phyloP scores from a whole-genome alignment of 1,140 invertebrate species.

The Theocolax elegans region DNA sequence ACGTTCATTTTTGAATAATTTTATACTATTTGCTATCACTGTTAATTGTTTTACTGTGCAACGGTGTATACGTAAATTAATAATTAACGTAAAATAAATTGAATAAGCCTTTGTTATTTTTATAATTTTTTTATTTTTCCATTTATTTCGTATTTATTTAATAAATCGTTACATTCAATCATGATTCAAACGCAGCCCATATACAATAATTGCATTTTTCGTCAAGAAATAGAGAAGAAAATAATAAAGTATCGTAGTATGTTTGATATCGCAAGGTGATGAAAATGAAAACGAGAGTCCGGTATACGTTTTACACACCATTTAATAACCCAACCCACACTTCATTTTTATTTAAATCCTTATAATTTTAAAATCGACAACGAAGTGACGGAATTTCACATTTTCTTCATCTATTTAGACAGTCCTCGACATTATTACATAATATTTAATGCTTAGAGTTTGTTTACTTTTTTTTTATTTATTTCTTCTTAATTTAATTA shows the following conservation, averaged over 20 bases:
- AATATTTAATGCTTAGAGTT: slow-evolving; percentile 16
- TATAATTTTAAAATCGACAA: neutral
- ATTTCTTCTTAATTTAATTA: slow-evolving; percentile 11
- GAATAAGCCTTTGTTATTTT: slow-evolving; percentile 28
- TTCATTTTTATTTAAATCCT: neutral
- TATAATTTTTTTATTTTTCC: slow-evolving; percentile 52
- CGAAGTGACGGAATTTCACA: slow-evolving; percentile 19
- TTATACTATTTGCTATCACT: too few species aligned
- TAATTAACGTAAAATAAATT: too few species aligned
- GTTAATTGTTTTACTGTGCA: too few species aligned
- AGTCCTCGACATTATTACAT: slow-evolving; percentile 3
- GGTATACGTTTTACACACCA: neutral
- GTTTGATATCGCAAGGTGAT: slow-evolving; percentile 6
- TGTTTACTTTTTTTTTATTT: too few species aligned
- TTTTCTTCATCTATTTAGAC: slow-evolving; percentile 9
- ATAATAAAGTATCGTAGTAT: slow-evolving; percentile 9
- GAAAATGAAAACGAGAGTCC: slow-evolving; percentile 9
- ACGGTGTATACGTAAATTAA: too few species aligned
- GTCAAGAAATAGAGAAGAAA: slow-evolving; percentile 50
- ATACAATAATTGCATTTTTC: slow-evolving; percentile 67
- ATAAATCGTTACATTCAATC: slow-evolving; percentile 66
- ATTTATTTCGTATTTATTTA: slow-evolving; percentile 62
- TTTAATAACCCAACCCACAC: too few species aligned
- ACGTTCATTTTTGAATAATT: too few species aligned
- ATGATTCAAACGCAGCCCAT: slow-evolving; percentile 65